Conservation (phyloP, 2,888 invertebrate genomes). For the Pristionchus arcanus region DNA sequence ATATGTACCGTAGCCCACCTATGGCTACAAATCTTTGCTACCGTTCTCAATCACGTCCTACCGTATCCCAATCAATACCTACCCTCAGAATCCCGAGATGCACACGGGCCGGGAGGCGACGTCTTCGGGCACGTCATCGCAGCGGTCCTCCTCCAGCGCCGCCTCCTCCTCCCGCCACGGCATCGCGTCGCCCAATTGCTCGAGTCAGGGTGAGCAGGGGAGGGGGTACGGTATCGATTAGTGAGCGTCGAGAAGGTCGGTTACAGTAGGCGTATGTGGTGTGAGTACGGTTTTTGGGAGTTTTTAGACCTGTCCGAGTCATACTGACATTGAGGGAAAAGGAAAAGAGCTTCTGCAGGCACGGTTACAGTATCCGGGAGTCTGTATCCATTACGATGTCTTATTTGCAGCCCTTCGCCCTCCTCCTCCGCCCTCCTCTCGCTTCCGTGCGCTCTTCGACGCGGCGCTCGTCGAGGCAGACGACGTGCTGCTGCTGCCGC, state of each 20-base stretch:
- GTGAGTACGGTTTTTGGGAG: too few species aligned
- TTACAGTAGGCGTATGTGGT: too few species aligned
- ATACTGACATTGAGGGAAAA: too few species aligned
- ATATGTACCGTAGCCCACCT: too few species aligned
- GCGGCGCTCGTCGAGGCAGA: conserved; percentile 1
- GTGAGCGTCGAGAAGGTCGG: too few species aligned
- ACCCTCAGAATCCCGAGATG: background rate
- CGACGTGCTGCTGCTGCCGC: conserved; percentile 14
- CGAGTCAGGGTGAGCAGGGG: background rate
- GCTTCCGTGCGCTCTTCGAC: background rate
- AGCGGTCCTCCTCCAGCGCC: background rate
- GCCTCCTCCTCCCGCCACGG: background rate
- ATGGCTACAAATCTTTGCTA: too few species aligned
- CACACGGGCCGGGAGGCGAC: background rate
- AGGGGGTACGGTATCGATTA: background rate
- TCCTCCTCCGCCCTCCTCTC: background rate
- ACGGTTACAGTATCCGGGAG: too few species aligned
- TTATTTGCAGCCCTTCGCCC: background rate
- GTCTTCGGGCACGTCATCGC: background rate
- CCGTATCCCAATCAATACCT: too few species aligned
- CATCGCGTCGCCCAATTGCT: background rate
- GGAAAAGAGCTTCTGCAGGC: too few species aligned
- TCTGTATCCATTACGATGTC: too few species aligned
- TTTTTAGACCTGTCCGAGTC: too few species aligned
- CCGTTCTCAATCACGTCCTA: background rate